phyloP scores from a whole-genome alignment of 2,113 vertebrate genomes.

The Clarias gariepinus region DNA sequence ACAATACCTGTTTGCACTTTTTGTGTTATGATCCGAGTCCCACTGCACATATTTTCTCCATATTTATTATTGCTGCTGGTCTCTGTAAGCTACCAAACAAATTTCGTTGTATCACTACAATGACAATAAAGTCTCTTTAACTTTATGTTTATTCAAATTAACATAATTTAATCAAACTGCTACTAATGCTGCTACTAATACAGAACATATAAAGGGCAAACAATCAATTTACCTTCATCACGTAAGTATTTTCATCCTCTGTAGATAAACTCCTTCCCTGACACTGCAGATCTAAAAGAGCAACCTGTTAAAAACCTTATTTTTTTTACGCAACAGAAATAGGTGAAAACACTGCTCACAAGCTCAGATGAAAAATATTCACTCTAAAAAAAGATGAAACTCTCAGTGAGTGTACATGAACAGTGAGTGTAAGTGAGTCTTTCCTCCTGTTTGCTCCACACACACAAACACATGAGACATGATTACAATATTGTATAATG shows the following conservation, averaged over 20 bases:
- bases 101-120: too few species aligned
- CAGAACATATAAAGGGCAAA: not conserved
- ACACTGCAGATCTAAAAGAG: not conserved
- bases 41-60: too few species aligned
- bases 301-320: not conserved
- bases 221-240: not conserved
- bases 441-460: not conserved
- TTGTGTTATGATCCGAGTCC: too few species aligned
- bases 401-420: not conserved
- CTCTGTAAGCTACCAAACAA: too few species aligned
- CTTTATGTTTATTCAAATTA: too few species aligned
- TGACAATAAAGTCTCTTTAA: too few species aligned
- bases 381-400: not conserved
- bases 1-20: too few species aligned
- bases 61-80: too few species aligned
- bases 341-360: not conserved
- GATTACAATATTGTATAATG: not conserved
- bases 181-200: too few species aligned
- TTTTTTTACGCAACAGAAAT: not conserved
- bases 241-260: not conserved
- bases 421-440: not conserved
- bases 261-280: not conserved
- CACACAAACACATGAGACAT: not conserved
- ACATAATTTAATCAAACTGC: too few species aligned
- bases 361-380: too few species aligned